These are phyloP conservation scores for Phocides pigmalion DNA, from an alignment of 1,140 invertebrate species.

Conservation along the genomic window DNA sequence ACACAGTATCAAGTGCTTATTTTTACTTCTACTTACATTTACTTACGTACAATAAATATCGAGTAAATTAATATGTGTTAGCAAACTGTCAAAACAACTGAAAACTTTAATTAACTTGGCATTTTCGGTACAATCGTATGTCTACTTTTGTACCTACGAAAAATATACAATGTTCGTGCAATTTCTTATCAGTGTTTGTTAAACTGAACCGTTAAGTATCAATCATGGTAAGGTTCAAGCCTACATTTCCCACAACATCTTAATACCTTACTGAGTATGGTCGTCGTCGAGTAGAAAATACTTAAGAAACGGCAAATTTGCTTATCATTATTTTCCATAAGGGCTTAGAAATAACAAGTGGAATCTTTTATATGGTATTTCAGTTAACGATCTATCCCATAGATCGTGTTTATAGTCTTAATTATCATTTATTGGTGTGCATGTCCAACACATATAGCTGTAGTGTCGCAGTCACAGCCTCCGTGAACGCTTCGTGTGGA, in stretches of 20 bases:
- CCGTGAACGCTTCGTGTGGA: constrained; percentile 42
- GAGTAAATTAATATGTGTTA: too few species aligned
- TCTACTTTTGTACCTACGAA: too few species aligned
- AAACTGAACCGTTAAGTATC: constrained; percentile 37
- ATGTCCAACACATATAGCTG: constrained; percentile 51
- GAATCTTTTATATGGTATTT: constrained; percentile 19
- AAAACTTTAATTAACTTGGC: too few species aligned
- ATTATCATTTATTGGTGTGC: constrained; percentile 72
- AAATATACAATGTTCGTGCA: constrained; percentile 7
- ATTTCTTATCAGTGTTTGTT: constrained; percentile 43
- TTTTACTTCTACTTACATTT: too few species aligned
- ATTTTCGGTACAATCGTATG: too few species aligned
- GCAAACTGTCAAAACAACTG: too few species aligned
- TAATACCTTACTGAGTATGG: neutral
- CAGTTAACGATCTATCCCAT: constrained; percentile 41
- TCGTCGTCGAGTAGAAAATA: too few species aligned
- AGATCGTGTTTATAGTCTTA: constrained; percentile 49
- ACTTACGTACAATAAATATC: too few species aligned
- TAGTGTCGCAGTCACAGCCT: constrained; percentile 49
- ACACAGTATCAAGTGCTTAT: too few species aligned
- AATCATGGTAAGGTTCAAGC: constrained; percentile 18
- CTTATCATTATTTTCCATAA: neutral
- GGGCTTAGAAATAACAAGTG: neutral
- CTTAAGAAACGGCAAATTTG: too few species aligned
- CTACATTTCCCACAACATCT: neutral